These are phyloP conservation scores for Zhengitettix transpicula DNA, from an alignment of 2,888 invertebrate species.

Conservation along the genomic window DNA sequence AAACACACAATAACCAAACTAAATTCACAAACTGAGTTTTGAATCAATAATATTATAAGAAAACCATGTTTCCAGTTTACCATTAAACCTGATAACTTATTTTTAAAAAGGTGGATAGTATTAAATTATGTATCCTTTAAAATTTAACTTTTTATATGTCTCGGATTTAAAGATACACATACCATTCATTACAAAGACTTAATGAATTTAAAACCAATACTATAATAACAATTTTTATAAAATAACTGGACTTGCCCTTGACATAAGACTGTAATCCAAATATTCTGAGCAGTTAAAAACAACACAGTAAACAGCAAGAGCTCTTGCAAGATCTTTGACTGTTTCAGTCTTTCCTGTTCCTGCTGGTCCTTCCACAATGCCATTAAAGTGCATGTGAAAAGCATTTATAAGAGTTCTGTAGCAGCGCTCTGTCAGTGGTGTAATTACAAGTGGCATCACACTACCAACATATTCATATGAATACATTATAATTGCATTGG, in stretches of 20 bases:
- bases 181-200: no score
- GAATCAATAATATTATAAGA: no score
- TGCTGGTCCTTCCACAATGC: constrained; percentile 72
- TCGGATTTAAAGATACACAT: no score
- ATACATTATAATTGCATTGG: constrained; percentile 61
- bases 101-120: no score
- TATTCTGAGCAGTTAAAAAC: constrained; percentile 81
- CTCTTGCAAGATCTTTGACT: constrained; percentile 83
- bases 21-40: no score
- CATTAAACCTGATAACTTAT: no score
- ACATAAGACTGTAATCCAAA: constrained; percentile 72
- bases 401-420: constrained; percentile 72
- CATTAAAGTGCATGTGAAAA: constrained; percentile 66
- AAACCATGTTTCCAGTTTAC: no score
- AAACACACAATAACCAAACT: no score
- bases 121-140: no score
- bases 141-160: no score
- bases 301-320: constrained; percentile 77
- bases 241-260: constrained; percentile 31
- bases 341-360: constrained; percentile 86
- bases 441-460: constrained; percentile 55
- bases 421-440: constrained; percentile 60
- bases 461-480: constrained; percentile 79
- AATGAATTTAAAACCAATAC: background rate
- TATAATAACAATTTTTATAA: background rate